Evolutionary conservation across 2,113 vertebrate species (phyloP).

Genomic region (Semicossyphus pulcher): DNA sequence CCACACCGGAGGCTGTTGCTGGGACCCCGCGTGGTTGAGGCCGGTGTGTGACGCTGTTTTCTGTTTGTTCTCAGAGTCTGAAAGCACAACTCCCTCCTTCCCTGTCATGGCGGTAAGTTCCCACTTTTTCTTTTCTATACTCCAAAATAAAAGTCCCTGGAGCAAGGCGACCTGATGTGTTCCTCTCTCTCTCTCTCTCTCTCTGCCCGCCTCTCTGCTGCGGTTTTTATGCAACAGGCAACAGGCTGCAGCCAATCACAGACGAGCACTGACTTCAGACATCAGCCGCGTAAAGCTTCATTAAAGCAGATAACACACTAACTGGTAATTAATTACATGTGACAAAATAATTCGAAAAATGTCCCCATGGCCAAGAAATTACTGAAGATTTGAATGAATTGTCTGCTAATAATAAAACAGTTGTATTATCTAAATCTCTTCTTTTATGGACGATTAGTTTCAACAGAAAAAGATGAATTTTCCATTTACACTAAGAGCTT

Average conservation of each 20-base stretch:
- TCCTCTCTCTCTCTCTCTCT: conserved; percentile 27
- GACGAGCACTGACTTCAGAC: conserved; percentile 15
- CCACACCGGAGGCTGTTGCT: conserved; percentile 67
- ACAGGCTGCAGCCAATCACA: conserved; percentile 92
- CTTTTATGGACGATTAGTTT: no score
- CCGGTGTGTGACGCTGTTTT: conserved; percentile 73
- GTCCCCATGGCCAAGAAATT: not conserved
- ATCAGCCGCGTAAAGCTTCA: conserved; percentile 4
- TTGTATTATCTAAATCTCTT: no score
- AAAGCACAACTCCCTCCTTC: conserved; percentile 88
- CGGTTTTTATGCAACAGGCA: conserved; percentile 93
- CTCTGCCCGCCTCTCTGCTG: conserved; percentile 67
- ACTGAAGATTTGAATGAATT: not conserved
- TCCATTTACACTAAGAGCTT: no score
- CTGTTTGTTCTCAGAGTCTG: conserved; percentile 85
- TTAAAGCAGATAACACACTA: not conserved
- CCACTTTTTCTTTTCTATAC: conserved; percentile 51
- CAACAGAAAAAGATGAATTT: no score
- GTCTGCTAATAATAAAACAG: no score
- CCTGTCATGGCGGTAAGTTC: conserved; percentile 87
- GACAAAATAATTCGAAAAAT: not conserved
- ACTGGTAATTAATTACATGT: no score
- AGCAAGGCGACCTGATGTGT: conserved; percentile 81
- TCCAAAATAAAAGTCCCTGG: conserved; percentile 78
- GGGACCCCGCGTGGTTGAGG: conserved; percentile 60